Evolutionary conservation across 2,113 vertebrate species (phyloP).

Genomic region (Rhynchomys soricoides): DNA sequence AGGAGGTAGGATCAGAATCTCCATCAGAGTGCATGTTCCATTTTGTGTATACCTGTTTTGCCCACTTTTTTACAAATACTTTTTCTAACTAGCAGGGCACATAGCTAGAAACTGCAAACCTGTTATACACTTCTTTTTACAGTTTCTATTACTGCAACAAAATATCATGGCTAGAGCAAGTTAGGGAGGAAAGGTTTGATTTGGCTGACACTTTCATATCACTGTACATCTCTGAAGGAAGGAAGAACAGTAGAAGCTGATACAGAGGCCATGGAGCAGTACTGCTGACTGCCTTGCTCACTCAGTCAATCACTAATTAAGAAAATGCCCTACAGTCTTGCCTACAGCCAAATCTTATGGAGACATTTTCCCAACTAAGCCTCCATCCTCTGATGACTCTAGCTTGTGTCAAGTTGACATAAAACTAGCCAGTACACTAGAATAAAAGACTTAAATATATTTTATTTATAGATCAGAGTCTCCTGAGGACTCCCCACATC

Average conservation of each 20-base stretch:
- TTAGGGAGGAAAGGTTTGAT: too few species aligned
- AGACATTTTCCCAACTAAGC: accelerated
- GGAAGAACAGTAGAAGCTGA: neutral
- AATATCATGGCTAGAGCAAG: neutral
- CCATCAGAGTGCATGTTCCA: neutral
- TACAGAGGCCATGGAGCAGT: neutral
- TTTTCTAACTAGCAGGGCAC: neutral
- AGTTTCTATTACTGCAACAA: neutral
- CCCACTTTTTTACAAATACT: neutral
- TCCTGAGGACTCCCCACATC: neutral
- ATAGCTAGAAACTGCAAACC: accelerated
- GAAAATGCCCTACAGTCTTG: neutral
- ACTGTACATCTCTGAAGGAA: neutral
- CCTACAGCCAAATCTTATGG: neutral
- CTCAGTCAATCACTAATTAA: too few species aligned
- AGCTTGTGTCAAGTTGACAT: neutral
- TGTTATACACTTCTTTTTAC: neutral
- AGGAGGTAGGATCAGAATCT: neutral
- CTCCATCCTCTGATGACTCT: neutral
- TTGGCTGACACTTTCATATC: neutral
- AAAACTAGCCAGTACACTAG: neutral
- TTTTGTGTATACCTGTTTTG: neutral
- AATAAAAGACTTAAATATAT: neutral
- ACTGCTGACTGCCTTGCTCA: neutral
- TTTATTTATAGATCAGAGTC: neutral